A percentile compares a stretch with the other conserved stretches of the same genome.
phyloP scores from a whole-genome alignment of 2,797 vertebrate genomes.

The Emys orbicularis region DNA sequence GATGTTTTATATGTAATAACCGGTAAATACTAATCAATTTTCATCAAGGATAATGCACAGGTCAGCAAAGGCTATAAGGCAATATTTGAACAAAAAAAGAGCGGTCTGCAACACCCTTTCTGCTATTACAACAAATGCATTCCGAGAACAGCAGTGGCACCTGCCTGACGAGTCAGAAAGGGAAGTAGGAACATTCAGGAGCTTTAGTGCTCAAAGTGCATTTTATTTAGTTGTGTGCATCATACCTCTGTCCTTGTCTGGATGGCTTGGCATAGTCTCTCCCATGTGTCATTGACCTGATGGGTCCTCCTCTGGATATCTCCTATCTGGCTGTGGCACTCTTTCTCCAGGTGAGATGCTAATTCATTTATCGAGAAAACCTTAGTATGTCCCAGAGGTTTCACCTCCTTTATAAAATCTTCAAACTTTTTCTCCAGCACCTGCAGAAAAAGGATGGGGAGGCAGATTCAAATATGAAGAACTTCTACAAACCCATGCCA shows the following conservation, averaged over 20 bases:
- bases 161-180: neutral
- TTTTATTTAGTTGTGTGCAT: neutral
- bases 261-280: conserved; percentile 82
- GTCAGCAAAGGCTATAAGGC: neutral
- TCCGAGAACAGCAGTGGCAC: neutral
- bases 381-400: conserved; percentile 84
- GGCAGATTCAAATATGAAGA: neutral
- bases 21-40: neutral
- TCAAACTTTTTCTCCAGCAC: conserved; percentile 89
- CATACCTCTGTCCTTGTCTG: conserved; percentile 85
- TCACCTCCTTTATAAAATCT: conserved; percentile 86
- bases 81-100: neutral
- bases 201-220: neutral
- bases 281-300: conserved; percentile 82
- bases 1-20: neutral
- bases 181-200: neutral
- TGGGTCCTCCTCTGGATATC: conserved; percentile 79
- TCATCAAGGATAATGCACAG: neutral
- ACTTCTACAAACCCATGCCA: neutral
- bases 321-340: conserved; percentile 73
- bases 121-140: neutral
- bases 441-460: conserved; percentile 70
- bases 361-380: conserved; percentile 76
- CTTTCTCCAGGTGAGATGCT: conserved; percentile 79
- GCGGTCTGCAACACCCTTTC: neutral